Evolutionary conservation across 2,797 vertebrate species (phyloP).

Genomic region (Coregonus ussuriensis): DNA sequence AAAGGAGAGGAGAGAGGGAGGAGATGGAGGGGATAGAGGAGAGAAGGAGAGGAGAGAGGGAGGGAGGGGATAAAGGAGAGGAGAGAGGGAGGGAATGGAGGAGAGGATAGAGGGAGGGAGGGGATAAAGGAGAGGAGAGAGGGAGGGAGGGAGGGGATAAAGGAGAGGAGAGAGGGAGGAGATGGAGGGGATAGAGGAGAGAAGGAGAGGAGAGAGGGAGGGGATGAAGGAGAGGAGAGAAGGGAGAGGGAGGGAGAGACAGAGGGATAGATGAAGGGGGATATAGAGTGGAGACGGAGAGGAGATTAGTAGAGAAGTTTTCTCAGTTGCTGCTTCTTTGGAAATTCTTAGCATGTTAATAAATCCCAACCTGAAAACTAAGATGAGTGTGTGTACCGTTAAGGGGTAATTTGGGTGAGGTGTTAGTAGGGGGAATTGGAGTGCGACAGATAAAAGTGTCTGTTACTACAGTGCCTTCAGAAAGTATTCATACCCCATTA

Average conservation of each 20-base stretch:
- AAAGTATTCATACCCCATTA: no score
- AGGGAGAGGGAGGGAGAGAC: not conserved
- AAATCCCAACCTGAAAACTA: no score
- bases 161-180: constrained; percentile 9
- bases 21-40: constrained; percentile 22
- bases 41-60: constrained; percentile 37
- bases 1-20: constrained; percentile 59
- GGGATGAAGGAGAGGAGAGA: no score
- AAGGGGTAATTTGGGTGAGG: no score
- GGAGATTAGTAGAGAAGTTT: constrained; percentile 3
- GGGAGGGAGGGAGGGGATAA: no score
- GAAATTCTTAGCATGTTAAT: constrained; percentile 37
- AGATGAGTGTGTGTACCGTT: no score
- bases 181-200: no score
- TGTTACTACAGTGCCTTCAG: no score
- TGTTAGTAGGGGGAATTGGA: no score
- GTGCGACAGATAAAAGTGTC: no score
- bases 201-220: no score
- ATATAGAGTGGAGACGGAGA: constrained; percentile 17
- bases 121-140: constrained; percentile 28
- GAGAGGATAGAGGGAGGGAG: constrained; percentile 14
- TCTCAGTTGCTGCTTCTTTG: constrained; percentile 16
- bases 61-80: constrained; percentile 17
- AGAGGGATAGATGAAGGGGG: not conserved
- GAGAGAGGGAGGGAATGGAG: constrained; percentile 26